phyloP scores from a whole-genome alignment of 1,140 invertebrate genomes.

The Palaemon carinicauda region DNA sequence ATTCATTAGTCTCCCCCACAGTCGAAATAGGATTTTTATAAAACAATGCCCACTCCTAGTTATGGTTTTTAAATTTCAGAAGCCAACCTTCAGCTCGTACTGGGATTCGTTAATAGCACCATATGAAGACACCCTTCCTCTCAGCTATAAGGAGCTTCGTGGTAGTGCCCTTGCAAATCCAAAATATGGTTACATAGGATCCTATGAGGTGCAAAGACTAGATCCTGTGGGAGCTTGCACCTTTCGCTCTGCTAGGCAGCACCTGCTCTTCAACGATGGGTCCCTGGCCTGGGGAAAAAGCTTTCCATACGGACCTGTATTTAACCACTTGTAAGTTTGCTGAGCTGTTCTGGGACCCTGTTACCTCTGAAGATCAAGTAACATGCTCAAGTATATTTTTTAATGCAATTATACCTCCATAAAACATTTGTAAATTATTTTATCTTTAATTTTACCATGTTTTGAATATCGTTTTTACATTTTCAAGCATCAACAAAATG shows the following conservation, averaged over 20 bases:
- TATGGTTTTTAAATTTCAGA: conserved; percentile 13
- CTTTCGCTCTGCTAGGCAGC: conserved; percentile 27
- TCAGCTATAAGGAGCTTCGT: conserved; percentile 22
- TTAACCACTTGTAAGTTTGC: conserved; percentile 40
- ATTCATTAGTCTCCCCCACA: too few species aligned
- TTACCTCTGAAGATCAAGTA: neutral
- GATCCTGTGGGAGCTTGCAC: conserved; percentile 43
- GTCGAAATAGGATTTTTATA: too few species aligned
- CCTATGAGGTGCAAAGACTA: conserved; percentile 43
- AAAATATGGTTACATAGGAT: conserved; percentile 39
- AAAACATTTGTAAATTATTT: neutral
- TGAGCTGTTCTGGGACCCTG: neutral
- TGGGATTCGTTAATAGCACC: conserved; percentile 39
- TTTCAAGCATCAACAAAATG: conserved; percentile 45
- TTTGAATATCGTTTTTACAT: too few species aligned
- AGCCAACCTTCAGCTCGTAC: conserved; percentile 19
- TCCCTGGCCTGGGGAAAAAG: conserved; percentile 40
- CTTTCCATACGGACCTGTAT: conserved; percentile 30
- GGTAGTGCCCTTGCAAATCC: conserved; percentile 9
- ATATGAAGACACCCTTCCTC: conserved; percentile 30
- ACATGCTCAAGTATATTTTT: too few species aligned
- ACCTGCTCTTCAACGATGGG: conserved; percentile 51
- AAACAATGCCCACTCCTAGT: too few species aligned
- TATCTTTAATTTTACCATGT: too few species aligned
- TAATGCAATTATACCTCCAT: neutral